Conservation (phyloP, 2,888 invertebrate species). For the Hirtodrosophila duncani region DNA sequence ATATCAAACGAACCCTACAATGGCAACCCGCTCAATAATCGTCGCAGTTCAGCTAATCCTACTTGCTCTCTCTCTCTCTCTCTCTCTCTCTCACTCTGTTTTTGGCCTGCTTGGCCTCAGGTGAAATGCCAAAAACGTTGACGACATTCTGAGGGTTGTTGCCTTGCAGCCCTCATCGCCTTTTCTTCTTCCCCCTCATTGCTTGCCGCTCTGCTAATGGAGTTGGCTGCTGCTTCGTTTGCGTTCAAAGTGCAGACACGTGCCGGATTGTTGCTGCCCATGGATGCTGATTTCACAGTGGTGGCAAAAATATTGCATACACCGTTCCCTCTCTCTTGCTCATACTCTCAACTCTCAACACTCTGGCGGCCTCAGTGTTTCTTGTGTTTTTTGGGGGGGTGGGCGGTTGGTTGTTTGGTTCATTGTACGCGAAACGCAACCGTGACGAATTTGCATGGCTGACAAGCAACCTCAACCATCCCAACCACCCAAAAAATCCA, state of each 20-base stretch:
- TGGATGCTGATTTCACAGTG: constrained; percentile 39
- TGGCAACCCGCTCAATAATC: constrained; percentile 16
- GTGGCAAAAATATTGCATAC: constrained; percentile 45
- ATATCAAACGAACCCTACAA: constrained; percentile 2
- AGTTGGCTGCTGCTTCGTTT: constrained; percentile 60
- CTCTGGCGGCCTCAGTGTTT: constrained; percentile 32
- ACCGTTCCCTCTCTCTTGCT: neutral
- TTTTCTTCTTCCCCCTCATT: neutral
- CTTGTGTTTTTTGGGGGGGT: constrained; percentile 21
- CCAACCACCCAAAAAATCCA: constrained; percentile 17
- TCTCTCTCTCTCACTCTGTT: neutral
- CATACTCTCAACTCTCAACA: constrained; percentile 4
- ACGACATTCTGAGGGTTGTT: constrained; percentile 10
- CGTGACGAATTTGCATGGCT: constrained; percentile 64
- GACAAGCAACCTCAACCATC: constrained; percentile 24
- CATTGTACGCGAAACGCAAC: constrained; percentile 53
- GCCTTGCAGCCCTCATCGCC: neutral
- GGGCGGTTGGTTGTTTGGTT: constrained; percentile 21
- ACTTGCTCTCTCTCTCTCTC: neutral
- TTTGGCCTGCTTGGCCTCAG: constrained; percentile 3
- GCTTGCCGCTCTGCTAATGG: constrained; percentile 45
- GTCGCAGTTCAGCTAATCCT: constrained; percentile 1
- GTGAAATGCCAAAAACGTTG: constrained; percentile 7
- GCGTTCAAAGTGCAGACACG: constrained; percentile 71
- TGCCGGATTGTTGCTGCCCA: constrained; percentile 39